Evolutionary conservation across 2,888 invertebrate species (phyloP).

Genomic region (Lydus trimaculatus): DNA sequence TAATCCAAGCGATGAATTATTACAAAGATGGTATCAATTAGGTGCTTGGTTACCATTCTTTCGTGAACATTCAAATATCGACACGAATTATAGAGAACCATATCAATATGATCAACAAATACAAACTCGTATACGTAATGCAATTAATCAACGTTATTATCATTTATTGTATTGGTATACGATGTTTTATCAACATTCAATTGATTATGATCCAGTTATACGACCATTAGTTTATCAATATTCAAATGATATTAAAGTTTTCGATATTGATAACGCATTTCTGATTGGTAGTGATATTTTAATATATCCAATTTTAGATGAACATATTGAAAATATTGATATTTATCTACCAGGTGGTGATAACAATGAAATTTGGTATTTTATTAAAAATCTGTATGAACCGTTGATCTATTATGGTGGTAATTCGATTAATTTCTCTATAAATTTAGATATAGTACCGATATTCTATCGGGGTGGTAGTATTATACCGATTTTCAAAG

Average conservation of each 20-base stretch:
- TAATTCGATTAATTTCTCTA: slow-evolving; percentile 13
- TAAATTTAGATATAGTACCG: slow-evolving; percentile 41
- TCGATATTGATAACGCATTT: slow-evolving; percentile 81
- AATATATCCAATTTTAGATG: slow-evolving; percentile 82
- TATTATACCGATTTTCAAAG: slow-evolving; percentile 44
- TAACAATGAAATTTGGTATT: slow-evolving; percentile 76
- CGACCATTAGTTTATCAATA: slow-evolving; percentile 89
- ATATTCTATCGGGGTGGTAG: slow-evolving; percentile 50
- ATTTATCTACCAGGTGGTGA: slow-evolving; percentile 86
- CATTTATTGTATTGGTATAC: slow-evolving; percentile 91
- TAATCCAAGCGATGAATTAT: slow-evolving; percentile 87
- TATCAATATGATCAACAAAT: slow-evolving; percentile 85
- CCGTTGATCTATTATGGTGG: neutral
- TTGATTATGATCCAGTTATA: slow-evolving; percentile 85
- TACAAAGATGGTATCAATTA: slow-evolving; percentile 75
- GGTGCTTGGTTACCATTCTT: slow-evolving; percentile 94
- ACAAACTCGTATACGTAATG: slow-evolving; percentile 72
- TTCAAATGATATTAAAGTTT: slow-evolving; percentile 78
- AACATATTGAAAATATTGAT: slow-evolving; percentile 72
- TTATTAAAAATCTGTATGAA: neutral
- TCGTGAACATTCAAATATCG: slow-evolving; percentile 94
- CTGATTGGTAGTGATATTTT: slow-evolving; percentile 76
- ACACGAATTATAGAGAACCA: slow-evolving; percentile 93
- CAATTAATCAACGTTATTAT: slow-evolving; percentile 68
- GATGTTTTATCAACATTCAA: slow-evolving; percentile 85